Evolutionary conservation across 2,797 vertebrate genomes (phyloP), one percentile per base, ranked within the genome.

Genomic region (Lutjanus campechanus): DNA sequence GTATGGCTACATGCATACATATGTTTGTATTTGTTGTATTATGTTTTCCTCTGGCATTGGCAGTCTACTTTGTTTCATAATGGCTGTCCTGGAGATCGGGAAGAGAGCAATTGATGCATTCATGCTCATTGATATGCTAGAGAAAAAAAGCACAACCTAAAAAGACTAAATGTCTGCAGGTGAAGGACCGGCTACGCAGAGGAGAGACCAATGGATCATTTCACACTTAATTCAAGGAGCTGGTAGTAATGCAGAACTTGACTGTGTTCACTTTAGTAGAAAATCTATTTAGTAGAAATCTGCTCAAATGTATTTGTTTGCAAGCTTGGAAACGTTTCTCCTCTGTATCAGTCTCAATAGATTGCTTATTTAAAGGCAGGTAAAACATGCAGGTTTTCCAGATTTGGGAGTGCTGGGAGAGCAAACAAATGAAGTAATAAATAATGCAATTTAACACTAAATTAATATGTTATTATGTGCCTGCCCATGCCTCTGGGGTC

Each of bases 381-480:
- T 63, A 74, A 62, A 83, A 70, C 53, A 76, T 62, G 51, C 69
- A 76, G 22, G 41, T 78, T 86, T 69, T 53, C 50, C 73, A 63
- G 76, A 81, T 92, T 83, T 84, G 66, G 70, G 63, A 77, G 46
- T 80, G 81, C 76, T 85, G 89, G 65, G 81, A 79, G 65, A 86
- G 67, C 68, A 88, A 87, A 89, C 88, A 78, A 89, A 90, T 83
- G 59, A 84, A 81, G 53, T 73, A 82, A 85, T 92, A 82, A 92
- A 92, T 91, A 89, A 90, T 90, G 73, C 84, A 83, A 86, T 90
- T 89, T 90, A 84, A 88, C 60, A 65, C 79, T 76, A 88, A 90
- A 88, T 91, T 77, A 84, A 87, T 88, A 85, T 89, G 77, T 84
- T 85, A 75, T 81, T 85, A 71, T 79, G 72, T 85, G 87, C 90